Percentiles rank a stretch among this genome's conserved stretches.
Evolutionary conservation across 1,140 invertebrate genomes (phyloP).

Genomic region (Proctacanthus coquilletti): DNA sequence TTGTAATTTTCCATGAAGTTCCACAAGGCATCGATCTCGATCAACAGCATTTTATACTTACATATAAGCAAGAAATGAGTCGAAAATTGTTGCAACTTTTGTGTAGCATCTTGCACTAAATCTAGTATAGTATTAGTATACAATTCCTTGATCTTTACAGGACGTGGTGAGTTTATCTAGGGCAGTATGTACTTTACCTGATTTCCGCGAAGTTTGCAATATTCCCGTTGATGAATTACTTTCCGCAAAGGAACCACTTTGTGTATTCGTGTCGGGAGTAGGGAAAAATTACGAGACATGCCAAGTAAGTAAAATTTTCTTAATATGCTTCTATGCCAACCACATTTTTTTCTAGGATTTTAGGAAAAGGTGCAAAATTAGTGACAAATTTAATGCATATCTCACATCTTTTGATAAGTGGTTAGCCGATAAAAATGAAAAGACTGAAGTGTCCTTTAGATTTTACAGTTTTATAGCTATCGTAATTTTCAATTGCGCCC

Average conservation of each 20-base stretch:
- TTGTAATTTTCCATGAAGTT: not conserved
- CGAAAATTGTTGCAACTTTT: too few relatives aligned
- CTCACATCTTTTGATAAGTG: constrained; percentile 22
- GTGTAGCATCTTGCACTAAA: too few relatives aligned
- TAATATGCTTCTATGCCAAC: not conserved
- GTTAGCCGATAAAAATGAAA: constrained; percentile 11
- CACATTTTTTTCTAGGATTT: constrained; percentile 3
- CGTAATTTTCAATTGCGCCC: constrained; percentile 25
- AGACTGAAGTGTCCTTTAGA: constrained; percentile 15
- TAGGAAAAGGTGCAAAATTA: constrained; percentile 15
- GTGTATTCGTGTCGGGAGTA: constrained; percentile 19
- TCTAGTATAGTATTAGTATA: too few relatives aligned
- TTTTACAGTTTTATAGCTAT: constrained; percentile 27
- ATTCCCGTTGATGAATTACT: constrained; percentile 9
- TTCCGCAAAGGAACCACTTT: constrained; percentile 19
- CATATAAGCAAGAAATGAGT: too few relatives aligned
- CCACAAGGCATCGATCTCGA: too few relatives aligned
- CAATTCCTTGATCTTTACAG: constrained; percentile 1
- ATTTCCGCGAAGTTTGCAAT: constrained; percentile 11
- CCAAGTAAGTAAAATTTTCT: not conserved
- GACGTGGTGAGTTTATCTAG: constrained; percentile 11
- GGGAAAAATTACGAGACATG: constrained; percentile 15
- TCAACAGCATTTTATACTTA: too few relatives aligned
- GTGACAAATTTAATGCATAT: constrained; percentile 20
- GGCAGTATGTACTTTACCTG: constrained; percentile 12